Evolutionary conservation across 2,797 vertebrate genomes (phyloP).

Genomic region (Sciurus carolinensis): DNA sequence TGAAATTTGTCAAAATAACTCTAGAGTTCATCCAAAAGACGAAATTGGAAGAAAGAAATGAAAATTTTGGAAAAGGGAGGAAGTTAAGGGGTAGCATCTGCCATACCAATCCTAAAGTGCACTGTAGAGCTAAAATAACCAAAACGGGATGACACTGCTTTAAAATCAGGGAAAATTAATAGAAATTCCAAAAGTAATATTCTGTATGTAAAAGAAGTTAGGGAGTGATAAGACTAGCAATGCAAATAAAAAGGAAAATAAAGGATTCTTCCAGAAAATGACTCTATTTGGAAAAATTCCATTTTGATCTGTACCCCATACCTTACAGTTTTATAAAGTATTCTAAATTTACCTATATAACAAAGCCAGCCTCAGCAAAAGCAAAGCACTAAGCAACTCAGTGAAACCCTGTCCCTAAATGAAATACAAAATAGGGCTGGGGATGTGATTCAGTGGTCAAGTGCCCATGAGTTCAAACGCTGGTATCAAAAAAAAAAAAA

Average conservation of each 20-base stretch:
- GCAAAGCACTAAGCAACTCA: too few species aligned
- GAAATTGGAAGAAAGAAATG: not conserved
- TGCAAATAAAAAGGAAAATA: not conserved
- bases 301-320: too few species aligned
- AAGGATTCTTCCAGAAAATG: conserved; percentile 48
- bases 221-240: not conserved
- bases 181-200: conserved; percentile 24
- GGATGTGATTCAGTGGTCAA: too few species aligned
- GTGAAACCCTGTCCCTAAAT: too few species aligned
- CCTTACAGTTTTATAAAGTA: too few species aligned
- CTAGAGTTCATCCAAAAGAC: not conserved
- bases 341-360: too few species aligned
- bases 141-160: not conserved
- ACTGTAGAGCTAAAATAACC: conserved; percentile 8
- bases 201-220: not conserved
- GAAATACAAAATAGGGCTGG: too few species aligned
- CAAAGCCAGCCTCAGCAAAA: too few species aligned
- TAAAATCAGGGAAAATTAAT: not conserved
- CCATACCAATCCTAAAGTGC: not conserved
- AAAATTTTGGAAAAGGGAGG: not conserved
- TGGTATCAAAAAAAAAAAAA: too few species aligned
- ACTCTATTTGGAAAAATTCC: not conserved
- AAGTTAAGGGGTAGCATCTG: not conserved
- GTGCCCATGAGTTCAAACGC: too few species aligned
- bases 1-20: conserved; percentile 11